phyloP scores from a whole-genome alignment of 2,797 vertebrate species.

The Saxicola maurus region DNA sequence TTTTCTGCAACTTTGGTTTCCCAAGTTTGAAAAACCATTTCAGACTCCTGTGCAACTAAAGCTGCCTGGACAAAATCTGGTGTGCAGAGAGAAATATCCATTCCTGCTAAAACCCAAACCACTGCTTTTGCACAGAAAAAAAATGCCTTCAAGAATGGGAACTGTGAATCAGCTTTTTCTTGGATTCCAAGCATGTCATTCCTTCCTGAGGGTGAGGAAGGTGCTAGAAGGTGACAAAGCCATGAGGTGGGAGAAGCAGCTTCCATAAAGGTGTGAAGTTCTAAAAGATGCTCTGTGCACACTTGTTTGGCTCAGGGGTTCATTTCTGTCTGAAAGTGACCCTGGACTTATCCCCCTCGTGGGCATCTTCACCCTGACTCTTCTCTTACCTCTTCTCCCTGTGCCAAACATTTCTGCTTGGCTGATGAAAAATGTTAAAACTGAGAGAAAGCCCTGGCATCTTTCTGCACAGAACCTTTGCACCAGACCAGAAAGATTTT shows the following conservation, averaged over 20 bases:
- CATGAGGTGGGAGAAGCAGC: not conserved
- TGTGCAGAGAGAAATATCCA: not conserved
- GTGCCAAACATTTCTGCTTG: not conserved
- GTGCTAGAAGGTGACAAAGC: not conserved
- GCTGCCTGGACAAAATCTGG: not conserved
- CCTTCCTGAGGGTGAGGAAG: not conserved
- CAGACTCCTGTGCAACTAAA: rapidly evolving
- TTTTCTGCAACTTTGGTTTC: not conserved
- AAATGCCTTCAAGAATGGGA: not conserved
- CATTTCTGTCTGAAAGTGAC: not conserved
- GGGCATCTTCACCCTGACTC: not conserved
- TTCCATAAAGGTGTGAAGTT: not conserved
- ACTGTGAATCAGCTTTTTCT: not conserved
- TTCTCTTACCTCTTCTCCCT: not conserved
- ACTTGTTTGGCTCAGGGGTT: not conserved
- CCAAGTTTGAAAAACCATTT: not conserved
- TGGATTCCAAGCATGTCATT: not conserved
- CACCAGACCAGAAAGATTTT: not conserved
- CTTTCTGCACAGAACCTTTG: not conserved
- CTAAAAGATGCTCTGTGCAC: not conserved
- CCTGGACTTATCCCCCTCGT: not conserved
- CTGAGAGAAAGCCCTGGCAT: not conserved
- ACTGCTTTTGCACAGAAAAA: not conserved
- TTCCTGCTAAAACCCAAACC: not conserved
- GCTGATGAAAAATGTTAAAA: not conserved